These are phyloP conservation scores for Epinephelus cyanopodus DNA, from an alignment of 2,113 vertebrate species.

Conservation along the genomic window DNA sequence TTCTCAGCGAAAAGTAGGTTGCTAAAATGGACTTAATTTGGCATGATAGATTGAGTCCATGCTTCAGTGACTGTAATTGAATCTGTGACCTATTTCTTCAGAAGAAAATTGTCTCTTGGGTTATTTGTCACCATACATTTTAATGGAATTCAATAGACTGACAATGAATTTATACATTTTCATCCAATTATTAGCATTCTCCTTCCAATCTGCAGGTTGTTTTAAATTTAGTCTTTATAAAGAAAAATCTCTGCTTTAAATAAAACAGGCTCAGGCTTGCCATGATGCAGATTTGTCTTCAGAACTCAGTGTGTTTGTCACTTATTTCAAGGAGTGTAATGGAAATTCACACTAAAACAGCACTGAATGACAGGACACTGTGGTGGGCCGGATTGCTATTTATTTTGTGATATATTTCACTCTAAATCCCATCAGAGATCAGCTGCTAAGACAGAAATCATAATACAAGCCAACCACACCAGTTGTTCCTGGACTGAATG, in stretches of 20 bases:
- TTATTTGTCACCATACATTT: constrained; percentile 98
- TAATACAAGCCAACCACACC: constrained; percentile 50
- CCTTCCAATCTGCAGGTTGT: constrained; percentile 88
- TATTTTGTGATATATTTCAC: constrained; percentile 44
- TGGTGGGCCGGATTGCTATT: constrained; percentile 22
- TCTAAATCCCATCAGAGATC: constrained; percentile 59
- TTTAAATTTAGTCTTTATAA: constrained; percentile 52
- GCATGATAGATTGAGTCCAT: constrained; percentile 99
- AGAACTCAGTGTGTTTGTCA: neutral
- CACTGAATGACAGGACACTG: constrained; percentile 14
- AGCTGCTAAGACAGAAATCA: constrained; percentile 52
- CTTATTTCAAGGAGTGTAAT: constrained; percentile 12
- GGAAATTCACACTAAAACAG: constrained; percentile 21
- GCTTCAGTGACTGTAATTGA: constrained; percentile 99
- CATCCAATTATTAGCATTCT: constrained; percentile 91
- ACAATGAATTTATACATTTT: constrained; percentile 93
- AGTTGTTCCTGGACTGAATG: constrained; percentile 43
- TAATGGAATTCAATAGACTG: constrained; percentile 98
- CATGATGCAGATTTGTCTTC: constrained; percentile 26
- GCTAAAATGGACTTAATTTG: constrained; percentile 99
- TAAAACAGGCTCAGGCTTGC: constrained; percentile 20
- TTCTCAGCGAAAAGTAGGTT: constrained; percentile 99
- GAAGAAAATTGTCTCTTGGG: constrained; percentile 99
- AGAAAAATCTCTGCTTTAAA: constrained; percentile 31
- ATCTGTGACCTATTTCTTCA: constrained; percentile 99